Conservation (phyloP, 2,113 vertebrate genomes). For the Caranx ignobilis region DNA sequence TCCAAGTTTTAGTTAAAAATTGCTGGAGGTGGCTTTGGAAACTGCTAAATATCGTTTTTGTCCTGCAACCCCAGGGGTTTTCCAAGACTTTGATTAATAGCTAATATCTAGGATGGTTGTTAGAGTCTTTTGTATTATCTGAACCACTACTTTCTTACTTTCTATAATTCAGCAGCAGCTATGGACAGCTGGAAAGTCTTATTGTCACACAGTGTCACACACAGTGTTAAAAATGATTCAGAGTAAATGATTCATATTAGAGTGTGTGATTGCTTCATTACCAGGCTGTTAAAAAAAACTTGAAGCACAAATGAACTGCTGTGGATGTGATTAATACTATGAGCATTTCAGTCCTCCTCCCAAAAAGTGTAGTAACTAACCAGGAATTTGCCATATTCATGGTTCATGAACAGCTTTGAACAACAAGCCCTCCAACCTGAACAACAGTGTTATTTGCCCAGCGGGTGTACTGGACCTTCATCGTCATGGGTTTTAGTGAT, state of each 20-base stretch:
- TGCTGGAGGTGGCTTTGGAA: slow-evolving; percentile 42
- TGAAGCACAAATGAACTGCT: background rate
- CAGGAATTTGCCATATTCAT: background rate
- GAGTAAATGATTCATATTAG: too few species aligned
- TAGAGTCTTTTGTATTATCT: background rate
- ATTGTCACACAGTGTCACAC: background rate
- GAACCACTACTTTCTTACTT: background rate
- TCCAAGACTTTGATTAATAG: slow-evolving; percentile 34
- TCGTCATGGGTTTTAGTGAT: too few species aligned
- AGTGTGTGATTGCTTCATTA: slow-evolving; percentile 15
- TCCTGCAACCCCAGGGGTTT: slow-evolving; percentile 16
- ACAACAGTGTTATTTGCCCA: background rate
- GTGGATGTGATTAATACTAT: background rate
- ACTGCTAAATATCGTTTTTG: slow-evolving; percentile 33
- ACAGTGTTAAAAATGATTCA: background rate
- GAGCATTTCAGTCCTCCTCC: background rate
- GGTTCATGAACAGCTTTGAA: too few species aligned
- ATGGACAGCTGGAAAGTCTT: background rate
- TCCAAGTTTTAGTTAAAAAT: slow-evolving; percentile 36
- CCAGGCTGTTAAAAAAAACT: background rate
- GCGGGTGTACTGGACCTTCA: background rate
- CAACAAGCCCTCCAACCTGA: background rate
- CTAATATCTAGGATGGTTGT: slow-evolving; percentile 2
- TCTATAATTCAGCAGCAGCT: background rate
- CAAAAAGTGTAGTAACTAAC: background rate